Evolutionary conservation across 1,140 invertebrate genomes (phyloP), one percentile per base, ranked within the genome.

Genomic region (Cylas formicarius): DNA sequence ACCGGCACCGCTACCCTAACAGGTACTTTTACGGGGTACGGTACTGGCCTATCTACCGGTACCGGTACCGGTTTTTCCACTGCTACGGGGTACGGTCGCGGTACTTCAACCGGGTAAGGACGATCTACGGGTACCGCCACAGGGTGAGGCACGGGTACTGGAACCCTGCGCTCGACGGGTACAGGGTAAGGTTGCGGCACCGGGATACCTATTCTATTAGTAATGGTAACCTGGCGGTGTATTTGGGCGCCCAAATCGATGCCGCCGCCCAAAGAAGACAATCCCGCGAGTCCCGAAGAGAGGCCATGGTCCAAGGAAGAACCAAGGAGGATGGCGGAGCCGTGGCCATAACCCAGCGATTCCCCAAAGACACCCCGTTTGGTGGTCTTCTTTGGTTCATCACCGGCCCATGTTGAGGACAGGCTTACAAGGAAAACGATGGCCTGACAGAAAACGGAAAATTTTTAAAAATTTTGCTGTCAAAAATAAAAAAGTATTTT

Each of bases 71-170:
- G 58, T 45, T 67, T 70, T 14, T 70, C 68, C 0, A 75, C 68
- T 2, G 61, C 57, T 5, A 70, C 67, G 19, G 72, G 70, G 37
- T 72, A 72, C 3, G 73, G 72, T 53, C 69, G 70, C 0, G 62
- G 55, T 7, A 74, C 57, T 36, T 69, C 67, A 2, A 71, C 67
- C 16, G 69, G 68, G 35, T 57, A 55, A 4, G 60, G 56, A 32
- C 56, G 54, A 31, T 61, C 60, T 11, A 64, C 62, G 29, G 56
- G 55, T 7, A 61, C 58, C 21, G 60, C 48, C 3, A 58, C 55
- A 26, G 62, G 52, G 33, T 57, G 53, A 16, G 55, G 50, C 11
- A 63, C 58, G 16, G 50, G 55, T 14, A 61, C 56, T 33, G 53
- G 50, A 13, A 61, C 44, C 8, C 46, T 38, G 16, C 51, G 45